Evolutionary conservation across 2,888 invertebrate genomes (phyloP).

Genomic region (Drosophila maculinotata): DNA sequence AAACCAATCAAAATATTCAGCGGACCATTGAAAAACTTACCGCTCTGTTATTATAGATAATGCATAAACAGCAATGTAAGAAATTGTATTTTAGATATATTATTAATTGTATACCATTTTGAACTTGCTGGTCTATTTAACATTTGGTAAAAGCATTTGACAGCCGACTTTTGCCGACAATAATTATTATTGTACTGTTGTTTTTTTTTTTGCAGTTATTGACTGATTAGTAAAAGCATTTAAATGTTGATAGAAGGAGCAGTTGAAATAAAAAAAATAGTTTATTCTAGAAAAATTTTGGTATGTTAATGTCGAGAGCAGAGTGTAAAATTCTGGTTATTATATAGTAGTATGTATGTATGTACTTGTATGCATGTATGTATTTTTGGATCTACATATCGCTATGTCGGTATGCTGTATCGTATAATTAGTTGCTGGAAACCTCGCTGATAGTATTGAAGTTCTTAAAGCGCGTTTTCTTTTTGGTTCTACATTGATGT

Average conservation of each 20-base stretch:
- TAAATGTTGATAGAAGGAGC: constrained; percentile 51
- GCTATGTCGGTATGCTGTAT: constrained; percentile 28
- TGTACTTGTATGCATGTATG: constrained; percentile 30
- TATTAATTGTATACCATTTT: not conserved
- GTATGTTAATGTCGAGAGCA: constrained; percentile 46
- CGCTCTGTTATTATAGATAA: too few species aligned
- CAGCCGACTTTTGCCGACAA: constrained; percentile 34
- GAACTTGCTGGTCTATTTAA: not conserved
- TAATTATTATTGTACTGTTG: constrained; percentile 11
- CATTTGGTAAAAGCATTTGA: constrained; percentile 47
- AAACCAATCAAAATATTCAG: not conserved
- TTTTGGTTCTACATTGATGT: constrained; percentile 22
- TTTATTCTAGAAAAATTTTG: constrained; percentile 50
- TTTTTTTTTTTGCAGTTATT: constrained; percentile 34
- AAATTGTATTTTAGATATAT: not conserved
- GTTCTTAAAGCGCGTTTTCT: constrained; percentile 45
- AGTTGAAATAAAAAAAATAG: constrained; percentile 52
- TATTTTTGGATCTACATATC: constrained; percentile 32
- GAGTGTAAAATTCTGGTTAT: constrained; percentile 55
- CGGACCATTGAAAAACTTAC: constrained; percentile 1
- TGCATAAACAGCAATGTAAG: not conserved
- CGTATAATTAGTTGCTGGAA: constrained; percentile 70
- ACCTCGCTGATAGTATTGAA: constrained; percentile 74
- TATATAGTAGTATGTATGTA: constrained; percentile 35
- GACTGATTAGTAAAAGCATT: constrained; percentile 57